These are phyloP conservation scores for Acanthiza pusilla DNA, from an alignment of 2,797 vertebrate genomes.

Conservation along the genomic window DNA sequence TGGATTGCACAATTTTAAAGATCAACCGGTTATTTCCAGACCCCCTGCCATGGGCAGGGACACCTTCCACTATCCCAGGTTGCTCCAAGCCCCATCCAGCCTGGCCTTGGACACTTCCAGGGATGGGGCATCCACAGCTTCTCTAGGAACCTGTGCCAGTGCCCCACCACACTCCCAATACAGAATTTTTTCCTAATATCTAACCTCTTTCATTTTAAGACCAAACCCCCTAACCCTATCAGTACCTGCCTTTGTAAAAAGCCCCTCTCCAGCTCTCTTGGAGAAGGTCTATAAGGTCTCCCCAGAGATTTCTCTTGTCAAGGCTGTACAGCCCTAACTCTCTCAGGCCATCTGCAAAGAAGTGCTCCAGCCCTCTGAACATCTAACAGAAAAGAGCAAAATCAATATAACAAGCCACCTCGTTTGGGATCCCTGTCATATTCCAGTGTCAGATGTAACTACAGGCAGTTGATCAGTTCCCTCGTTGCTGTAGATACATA, in stretches of 20 bases:
- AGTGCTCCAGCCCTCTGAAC: not conserved
- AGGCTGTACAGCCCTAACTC: not conserved
- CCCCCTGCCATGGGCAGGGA: not conserved
- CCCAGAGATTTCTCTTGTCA: not conserved
- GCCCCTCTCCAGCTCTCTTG: not conserved
- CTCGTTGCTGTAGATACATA: not conserved
- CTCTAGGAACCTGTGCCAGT: not conserved
- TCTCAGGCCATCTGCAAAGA: not conserved
- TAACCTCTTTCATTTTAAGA: not conserved
- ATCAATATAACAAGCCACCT: not conserved
- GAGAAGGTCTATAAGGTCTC: not conserved
- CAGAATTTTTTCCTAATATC: not conserved
- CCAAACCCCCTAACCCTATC: too few relatives aligned
- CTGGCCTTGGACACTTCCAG: not conserved
- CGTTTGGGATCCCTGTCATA: not conserved
- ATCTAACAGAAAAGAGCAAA: not conserved
- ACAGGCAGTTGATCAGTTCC: not conserved
- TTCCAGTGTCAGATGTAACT: not conserved
- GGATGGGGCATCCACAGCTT: not conserved
- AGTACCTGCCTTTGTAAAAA: too few relatives aligned
- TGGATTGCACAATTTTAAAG: not conserved
- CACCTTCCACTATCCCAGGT: too few relatives aligned
- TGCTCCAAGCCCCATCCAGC: not conserved
- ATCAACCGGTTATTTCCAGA: not conserved
- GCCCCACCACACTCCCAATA: accelerated